phyloP scores from a whole-genome alignment of 2,797 vertebrate genomes.

The Acanthurus leucopareius region DNA sequence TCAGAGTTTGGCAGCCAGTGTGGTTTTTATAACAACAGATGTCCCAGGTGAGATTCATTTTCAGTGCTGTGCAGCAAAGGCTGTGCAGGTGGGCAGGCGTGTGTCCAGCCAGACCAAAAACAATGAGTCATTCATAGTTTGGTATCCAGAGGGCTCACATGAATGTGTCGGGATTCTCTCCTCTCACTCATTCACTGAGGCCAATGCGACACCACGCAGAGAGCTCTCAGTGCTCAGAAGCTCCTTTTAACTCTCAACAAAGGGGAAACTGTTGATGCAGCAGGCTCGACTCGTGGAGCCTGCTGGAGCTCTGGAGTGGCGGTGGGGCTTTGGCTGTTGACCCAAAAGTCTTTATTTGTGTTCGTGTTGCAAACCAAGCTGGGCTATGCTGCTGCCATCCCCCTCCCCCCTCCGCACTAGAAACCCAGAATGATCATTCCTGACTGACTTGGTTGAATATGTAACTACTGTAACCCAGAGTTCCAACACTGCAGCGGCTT shows the following conservation, averaged over 20 bases:
- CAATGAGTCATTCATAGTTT: slow-evolving; percentile 48
- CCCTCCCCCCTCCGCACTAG: background rate
- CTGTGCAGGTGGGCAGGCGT: slow-evolving; percentile 30
- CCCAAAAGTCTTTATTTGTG: slow-evolving; percentile 40
- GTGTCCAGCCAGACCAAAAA: slow-evolving; percentile 25
- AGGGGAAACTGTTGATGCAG: slow-evolving; percentile 56
- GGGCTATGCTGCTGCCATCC: slow-evolving; percentile 1
- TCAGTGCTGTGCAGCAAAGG: slow-evolving; percentile 1
- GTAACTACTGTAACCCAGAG: slow-evolving; percentile 12
- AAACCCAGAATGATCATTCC: slow-evolving; percentile 17
- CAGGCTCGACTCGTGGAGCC: slow-evolving; percentile 46
- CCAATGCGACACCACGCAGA: slow-evolving; percentile 2
- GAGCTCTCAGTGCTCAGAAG: slow-evolving; percentile 25
- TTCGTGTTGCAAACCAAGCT: slow-evolving; percentile 30
- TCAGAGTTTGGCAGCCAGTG: background rate
- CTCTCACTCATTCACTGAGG: slow-evolving; percentile 3
- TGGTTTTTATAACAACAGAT: slow-evolving; percentile 12
- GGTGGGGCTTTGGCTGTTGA: slow-evolving; percentile 35
- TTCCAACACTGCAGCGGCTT: background rate
- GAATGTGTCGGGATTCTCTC: slow-evolving; percentile 26
- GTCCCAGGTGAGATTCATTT: slow-evolving; percentile 4
- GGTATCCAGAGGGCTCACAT: slow-evolving; percentile 22
- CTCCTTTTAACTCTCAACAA: slow-evolving; percentile 57
- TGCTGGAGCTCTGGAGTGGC: slow-evolving; percentile 23
- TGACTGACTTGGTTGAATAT: slow-evolving; percentile 13